Conservation (phyloP, 2,797 vertebrate species). For the Sebastes cheni region DNA sequence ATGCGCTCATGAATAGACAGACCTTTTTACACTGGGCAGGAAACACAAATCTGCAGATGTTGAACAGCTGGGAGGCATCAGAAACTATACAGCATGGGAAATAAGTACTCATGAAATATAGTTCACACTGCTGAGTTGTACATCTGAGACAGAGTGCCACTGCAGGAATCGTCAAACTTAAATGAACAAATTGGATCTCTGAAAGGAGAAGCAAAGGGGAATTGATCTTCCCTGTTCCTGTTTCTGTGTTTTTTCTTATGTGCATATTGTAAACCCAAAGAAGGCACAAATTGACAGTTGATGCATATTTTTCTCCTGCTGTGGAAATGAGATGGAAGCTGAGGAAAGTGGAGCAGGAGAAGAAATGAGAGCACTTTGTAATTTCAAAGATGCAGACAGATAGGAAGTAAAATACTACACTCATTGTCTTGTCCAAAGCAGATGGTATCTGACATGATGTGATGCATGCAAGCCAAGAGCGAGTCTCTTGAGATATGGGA, state of each 20-base stretch:
- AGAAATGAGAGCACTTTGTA: constrained; percentile 36
- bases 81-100: constrained; percentile 68
- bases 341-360: constrained; percentile 33
- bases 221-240: neutral
- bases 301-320: neutral
- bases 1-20: constrained; percentile 63
- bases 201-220: neutral
- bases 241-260: neutral
- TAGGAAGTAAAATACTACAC: constrained; percentile 44
- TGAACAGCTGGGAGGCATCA: constrained; percentile 81
- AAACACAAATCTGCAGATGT: constrained; percentile 79
- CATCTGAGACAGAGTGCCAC: constrained; percentile 15
- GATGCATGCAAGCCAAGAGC: constrained; percentile 44
- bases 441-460: constrained; percentile 58
- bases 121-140: constrained; percentile 29
- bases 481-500: constrained; percentile 31
- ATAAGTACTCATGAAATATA: constrained; percentile 58
- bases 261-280: neutral
- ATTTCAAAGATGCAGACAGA: constrained; percentile 53
- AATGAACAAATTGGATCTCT: constrained; percentile 7
- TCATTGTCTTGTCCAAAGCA: constrained; percentile 52
- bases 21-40: constrained; percentile 70
- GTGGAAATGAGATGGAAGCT: constrained; percentile 41
- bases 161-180: constrained; percentile 9
- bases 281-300: neutral